Percentiles rank a stretch among this genome's conserved stretches.
Conservation (phyloP, 2,797 vertebrate species). For the Phrynocephalus vlangalii region DNA sequence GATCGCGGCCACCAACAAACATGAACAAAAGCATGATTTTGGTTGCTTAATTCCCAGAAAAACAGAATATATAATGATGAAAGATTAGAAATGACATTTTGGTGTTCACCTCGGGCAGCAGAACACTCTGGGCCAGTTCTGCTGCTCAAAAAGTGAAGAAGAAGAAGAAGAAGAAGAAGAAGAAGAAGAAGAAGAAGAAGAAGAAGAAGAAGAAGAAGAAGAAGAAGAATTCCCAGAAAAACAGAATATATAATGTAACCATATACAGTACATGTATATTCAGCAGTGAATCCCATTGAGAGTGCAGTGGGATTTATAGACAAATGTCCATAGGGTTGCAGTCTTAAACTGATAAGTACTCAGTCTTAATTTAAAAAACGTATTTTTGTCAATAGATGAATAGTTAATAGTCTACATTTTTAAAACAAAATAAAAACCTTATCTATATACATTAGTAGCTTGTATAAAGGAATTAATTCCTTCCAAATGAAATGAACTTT, state of each 20-base stretch:
- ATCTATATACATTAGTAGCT: no score
- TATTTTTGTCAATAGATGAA: not conserved
- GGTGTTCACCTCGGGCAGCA: no score
- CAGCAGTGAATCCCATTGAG: not conserved
- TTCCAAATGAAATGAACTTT: not conserved
- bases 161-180: no score
- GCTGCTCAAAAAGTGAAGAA: not conserved
- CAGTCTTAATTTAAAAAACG: not conserved
- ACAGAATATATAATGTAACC: not conserved
- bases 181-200: no score
- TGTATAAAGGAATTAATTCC: no score
- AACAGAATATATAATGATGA: not conserved
- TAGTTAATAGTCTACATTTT: no score
- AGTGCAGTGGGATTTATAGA: not conserved
- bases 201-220: no score
- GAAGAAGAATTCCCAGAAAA: not conserved
- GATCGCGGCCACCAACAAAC: not conserved
- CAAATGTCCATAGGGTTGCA: not conserved
- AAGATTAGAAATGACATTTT: no score
- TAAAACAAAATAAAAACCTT: no score
- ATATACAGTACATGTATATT: not conserved
- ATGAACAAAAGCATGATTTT: not conserved
- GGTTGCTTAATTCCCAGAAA: not conserved
- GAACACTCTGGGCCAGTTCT: no score
- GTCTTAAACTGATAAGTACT: constrained; percentile 32